These are phyloP conservation scores for Noctua fimbriata DNA, from an alignment of 2,888 invertebrate species.

Conservation along the genomic window DNA sequence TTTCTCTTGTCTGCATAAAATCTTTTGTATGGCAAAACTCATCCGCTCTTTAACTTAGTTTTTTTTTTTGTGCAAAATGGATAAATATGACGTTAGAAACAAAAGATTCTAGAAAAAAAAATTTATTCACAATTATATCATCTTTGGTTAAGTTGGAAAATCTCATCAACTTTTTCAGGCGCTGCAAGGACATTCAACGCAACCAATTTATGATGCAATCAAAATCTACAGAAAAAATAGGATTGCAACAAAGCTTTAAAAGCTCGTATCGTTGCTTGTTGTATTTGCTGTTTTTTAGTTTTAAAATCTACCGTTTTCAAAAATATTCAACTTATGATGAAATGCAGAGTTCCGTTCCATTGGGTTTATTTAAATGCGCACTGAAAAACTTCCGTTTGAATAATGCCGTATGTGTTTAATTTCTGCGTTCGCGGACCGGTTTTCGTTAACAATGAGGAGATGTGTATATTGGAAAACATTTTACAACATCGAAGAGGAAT, in stretches of 20 bases:
- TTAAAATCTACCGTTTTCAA: too few relatives aligned
- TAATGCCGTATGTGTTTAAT: not conserved
- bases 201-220: not conserved
- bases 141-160: not conserved
- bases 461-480: not conserved
- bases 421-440: not conserved
- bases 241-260: not conserved
- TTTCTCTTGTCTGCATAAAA: conserved; percentile 25
- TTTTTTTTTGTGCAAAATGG: not conserved
- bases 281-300: not conserved
- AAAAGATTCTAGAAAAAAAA: too few relatives aligned
- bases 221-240: not conserved
- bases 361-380: not conserved
- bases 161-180: not conserved
- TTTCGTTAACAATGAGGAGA: not conserved
- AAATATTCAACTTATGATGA: not conserved
- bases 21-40: conserved; percentile 17
- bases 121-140: too few relatives aligned
- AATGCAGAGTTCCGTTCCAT: not conserved
- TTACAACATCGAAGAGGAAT: not conserved
- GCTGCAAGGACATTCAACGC: not conserved
- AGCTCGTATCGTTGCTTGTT: not conserved
- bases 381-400: not conserved
- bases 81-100: not conserved
- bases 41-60: not conserved